Conservation (phyloP, 1,140 invertebrate genomes). For the Lucilia cuprina region DNA sequence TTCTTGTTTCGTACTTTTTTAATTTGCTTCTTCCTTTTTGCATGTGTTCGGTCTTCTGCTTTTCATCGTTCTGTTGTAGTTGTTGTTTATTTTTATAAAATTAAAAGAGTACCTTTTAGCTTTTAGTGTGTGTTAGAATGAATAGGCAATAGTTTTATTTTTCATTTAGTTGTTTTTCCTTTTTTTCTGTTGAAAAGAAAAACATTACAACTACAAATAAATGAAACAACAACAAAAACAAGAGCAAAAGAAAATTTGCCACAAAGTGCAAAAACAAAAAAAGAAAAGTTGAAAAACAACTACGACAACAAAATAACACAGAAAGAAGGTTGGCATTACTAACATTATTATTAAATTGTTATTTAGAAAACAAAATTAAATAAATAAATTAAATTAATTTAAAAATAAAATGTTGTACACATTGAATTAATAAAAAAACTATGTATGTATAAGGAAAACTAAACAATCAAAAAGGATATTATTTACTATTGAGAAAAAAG, state of each 20-base stretch:
- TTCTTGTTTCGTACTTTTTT: neutral
- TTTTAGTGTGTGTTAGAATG: neutral
- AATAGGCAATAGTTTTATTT: neutral
- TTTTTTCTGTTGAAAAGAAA: neutral
- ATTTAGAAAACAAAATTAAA: neutral
- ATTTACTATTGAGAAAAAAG: no score
- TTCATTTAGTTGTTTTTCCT: neutral
- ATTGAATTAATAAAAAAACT: no score
- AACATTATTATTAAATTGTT: conserved; percentile 29
- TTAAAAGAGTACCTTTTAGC: neutral
- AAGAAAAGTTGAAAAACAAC: neutral
- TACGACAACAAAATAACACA: neutral
- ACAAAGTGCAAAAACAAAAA: conserved; percentile 4
- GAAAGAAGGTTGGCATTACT: conserved; percentile 26
- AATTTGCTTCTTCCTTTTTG: neutral
- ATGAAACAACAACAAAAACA: neutral
- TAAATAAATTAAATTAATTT: neutral
- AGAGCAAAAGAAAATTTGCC: neutral
- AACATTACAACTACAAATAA: conserved; percentile 4
- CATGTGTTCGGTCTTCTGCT: conserved; percentile 5
- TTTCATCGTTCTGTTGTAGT: neutral
- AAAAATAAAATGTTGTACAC: neutral
- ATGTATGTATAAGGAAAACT: no score
- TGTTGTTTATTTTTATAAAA: neutral
- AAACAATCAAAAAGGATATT: no score